Percentiles rank a stretch among this genome's conserved stretches.
Conservation (phyloP, 2,888 invertebrate genomes). For the Boloria euphrosyne region DNA sequence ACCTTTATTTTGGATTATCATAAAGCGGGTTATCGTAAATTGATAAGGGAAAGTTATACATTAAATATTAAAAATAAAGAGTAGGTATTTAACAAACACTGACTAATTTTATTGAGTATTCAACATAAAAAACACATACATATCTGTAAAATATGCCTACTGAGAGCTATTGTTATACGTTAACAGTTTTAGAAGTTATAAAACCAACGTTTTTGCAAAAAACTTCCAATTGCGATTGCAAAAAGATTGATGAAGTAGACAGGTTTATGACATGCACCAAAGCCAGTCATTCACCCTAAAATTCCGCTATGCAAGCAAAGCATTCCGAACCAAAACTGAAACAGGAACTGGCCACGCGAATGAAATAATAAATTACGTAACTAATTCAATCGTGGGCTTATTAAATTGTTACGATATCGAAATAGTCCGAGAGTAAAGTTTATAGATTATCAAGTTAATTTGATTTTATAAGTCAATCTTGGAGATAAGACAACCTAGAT, state of each 20-base stretch:
- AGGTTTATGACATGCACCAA: slow-evolving; percentile 38
- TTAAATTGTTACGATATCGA: slow-evolving; percentile 34
- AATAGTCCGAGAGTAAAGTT: slow-evolving; percentile 36
- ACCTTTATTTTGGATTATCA: slow-evolving; percentile 2
- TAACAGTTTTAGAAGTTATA: neutral
- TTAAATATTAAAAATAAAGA: neutral
- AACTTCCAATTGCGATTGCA: slow-evolving; percentile 17
- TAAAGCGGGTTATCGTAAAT: slow-evolving; percentile 4
- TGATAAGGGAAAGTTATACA: slow-evolving; percentile 9
- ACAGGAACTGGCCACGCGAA: slow-evolving; percentile 62
- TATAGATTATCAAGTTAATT: slow-evolving; percentile 36
- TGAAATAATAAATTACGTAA: slow-evolving; percentile 62
- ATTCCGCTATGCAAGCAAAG: slow-evolving; percentile 40
- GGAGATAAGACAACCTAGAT: slow-evolving; percentile 8
- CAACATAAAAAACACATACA: neutral
- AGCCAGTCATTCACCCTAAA: slow-evolving; percentile 44
- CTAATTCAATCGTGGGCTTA: slow-evolving; percentile 55
- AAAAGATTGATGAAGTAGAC: slow-evolving; percentile 15
- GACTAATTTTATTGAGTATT: too few relatives aligned
- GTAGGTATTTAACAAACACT: neutral
- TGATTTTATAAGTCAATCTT: slow-evolving; percentile 26
- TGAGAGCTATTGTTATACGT: neutral
- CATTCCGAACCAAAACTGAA: slow-evolving; percentile 50
- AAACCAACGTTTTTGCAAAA: slow-evolving; percentile 12
- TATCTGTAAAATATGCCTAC: neutral